A percentile compares a stretch with the other conserved stretches of the same genome.
phyloP scores from a whole-genome alignment of 2,113 vertebrate genomes.

The Psilopogon haemacephalus region DNA sequence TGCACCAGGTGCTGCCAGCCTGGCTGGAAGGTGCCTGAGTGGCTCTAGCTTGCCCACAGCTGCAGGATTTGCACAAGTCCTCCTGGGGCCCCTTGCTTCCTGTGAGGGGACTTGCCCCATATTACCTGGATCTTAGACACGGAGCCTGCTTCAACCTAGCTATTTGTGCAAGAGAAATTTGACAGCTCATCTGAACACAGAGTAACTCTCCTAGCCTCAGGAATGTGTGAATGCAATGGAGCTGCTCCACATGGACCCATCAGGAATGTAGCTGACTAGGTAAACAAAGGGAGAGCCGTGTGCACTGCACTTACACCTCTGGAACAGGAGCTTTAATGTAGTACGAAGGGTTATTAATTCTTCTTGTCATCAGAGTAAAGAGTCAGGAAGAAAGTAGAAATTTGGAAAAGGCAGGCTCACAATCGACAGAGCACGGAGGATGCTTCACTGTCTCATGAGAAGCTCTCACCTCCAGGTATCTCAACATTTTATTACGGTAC shows the following conservation, averaged over 20 bases:
- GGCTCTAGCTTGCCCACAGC: no score
- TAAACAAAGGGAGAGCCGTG: not conserved
- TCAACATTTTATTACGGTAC: constrained; percentile 53
- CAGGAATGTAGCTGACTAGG: rapidly evolving
- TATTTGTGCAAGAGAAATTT: not conserved
- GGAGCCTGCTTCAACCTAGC: no score
- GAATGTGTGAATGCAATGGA: rapidly evolving
- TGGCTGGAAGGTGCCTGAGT: not conserved
- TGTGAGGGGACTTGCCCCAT: rapidly evolving
- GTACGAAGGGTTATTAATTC: not conserved
- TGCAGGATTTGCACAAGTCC: not conserved
- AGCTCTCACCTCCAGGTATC: not conserved
- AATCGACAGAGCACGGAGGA: not conserved
- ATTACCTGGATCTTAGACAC: not conserved
- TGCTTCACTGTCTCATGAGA: not conserved
- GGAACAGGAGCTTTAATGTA: not conserved
- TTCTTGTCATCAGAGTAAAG: not conserved
- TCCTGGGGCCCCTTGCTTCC: no score
- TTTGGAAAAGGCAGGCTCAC: not conserved
- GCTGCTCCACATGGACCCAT: rapidly evolving
- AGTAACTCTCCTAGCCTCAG: no score
- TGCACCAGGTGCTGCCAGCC: rapidly evolving
- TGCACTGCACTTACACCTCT: rapidly evolving
- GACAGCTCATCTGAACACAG: not conserved
- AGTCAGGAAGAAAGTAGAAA: not conserved